Evolutionary conservation across 2,888 invertebrate species (phyloP).

Genomic region (Sphinx pinastri): DNA sequence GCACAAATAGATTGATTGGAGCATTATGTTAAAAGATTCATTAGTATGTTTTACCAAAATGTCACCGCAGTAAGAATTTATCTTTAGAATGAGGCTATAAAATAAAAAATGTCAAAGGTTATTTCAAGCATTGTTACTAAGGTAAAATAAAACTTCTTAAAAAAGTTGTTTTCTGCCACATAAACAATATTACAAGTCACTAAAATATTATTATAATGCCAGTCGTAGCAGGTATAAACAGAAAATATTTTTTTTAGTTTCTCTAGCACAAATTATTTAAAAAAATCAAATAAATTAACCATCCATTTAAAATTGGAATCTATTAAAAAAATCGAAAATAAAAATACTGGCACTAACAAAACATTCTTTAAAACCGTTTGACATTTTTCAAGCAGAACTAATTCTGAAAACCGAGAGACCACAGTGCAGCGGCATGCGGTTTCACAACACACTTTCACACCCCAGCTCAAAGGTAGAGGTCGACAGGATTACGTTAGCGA

Average conservation of each 20-base stretch:
- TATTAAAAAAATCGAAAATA: background rate
- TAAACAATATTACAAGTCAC: background rate
- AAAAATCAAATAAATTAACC: too few species aligned
- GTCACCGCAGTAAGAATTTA: background rate
- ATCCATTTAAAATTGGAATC: too few species aligned
- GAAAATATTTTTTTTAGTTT: too few species aligned
- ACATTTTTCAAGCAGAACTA: conserved; percentile 3
- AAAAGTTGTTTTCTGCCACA: too few species aligned
- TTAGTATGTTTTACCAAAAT: background rate
- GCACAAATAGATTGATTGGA: too few species aligned
- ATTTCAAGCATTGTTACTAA: background rate
- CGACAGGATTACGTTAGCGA: conserved; percentile 12
- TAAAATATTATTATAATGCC: background rate
- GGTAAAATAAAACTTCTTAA: background rate
- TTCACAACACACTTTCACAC: conserved; percentile 20
- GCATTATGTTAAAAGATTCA: background rate
- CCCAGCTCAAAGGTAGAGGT: conserved; percentile 19
- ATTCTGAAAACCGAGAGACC: conserved; percentile 3
- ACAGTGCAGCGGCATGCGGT: background rate
- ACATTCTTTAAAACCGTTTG: background rate
- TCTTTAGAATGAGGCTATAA: background rate
- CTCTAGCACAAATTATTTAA: too few species aligned
- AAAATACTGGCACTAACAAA: background rate
- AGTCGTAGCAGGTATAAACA: too few species aligned
- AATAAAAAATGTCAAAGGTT: background rate